A percentile compares a stretch with the other conserved stretches of the same genome.
Evolutionary conservation across 2,113 vertebrate genomes (phyloP).

Genomic region (Procavia capensis): DNA sequence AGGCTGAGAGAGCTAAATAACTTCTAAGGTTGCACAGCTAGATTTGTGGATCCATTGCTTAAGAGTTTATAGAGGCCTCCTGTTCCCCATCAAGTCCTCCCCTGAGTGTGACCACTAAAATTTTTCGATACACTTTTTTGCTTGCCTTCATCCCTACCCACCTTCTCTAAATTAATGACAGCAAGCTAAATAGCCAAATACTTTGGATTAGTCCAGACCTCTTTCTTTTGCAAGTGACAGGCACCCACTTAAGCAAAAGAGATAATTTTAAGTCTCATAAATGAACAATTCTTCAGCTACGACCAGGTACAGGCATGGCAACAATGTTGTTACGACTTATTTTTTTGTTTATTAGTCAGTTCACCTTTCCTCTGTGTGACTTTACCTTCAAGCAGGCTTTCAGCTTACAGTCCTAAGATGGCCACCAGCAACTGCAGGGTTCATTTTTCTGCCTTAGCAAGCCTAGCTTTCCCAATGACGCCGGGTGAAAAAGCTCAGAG

Average conservation of each 20-base stretch:
- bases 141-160: neutral
- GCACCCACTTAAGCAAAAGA: neutral
- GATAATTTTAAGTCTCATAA: neutral
- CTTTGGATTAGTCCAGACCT: neutral
- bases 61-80: neutral
- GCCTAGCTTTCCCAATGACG: neutral
- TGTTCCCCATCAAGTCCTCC: neutral
- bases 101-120: too few species aligned
- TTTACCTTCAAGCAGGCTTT: slow-evolving; percentile 33
- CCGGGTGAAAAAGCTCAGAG: neutral
- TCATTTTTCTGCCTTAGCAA: neutral
- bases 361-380: neutral
- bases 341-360: neutral
- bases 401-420: neutral
- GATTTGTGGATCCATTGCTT: neutral
- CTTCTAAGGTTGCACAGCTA: neutral
- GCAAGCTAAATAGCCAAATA: neutral
- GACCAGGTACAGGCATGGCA: neutral
- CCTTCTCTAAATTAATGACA: slow-evolving; percentile 7
- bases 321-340: neutral
- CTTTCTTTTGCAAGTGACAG: slow-evolving; percentile 39
- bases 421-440: neutral
- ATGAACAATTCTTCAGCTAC: neutral
- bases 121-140: neutral
- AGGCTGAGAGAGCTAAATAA: neutral